phyloP scores from a whole-genome alignment of 1,140 invertebrate species.

The Carcinoscorpius rotundicauda region DNA sequence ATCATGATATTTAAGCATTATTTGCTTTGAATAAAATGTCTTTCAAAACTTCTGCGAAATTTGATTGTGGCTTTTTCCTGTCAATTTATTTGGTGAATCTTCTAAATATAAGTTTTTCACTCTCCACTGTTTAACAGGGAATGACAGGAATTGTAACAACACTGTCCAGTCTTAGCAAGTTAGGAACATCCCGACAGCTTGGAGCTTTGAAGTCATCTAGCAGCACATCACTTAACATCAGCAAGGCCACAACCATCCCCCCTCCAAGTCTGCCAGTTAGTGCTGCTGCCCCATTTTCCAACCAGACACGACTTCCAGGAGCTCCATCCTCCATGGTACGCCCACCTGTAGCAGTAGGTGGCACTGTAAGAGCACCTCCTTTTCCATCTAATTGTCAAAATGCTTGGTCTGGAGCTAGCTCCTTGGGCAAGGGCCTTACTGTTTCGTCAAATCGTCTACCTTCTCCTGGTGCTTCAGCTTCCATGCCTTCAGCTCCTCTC shows the following conservation, averaged over 20 bases:
- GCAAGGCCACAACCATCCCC: constrained; percentile 17
- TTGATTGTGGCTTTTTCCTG: too few relatives aligned
- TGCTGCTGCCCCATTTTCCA: constrained; percentile 21
- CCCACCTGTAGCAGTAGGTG: constrained; percentile 1
- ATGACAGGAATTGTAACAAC: background rate
- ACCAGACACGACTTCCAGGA: constrained; percentile 13
- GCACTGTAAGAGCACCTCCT: constrained; percentile 5
- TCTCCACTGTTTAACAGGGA: too few relatives aligned
- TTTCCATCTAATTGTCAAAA: constrained; percentile 16
- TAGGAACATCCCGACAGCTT: constrained; percentile 3
- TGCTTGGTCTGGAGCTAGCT: constrained; percentile 15
- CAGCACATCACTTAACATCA: constrained; percentile 9
- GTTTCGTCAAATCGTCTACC: constrained; percentile 11
- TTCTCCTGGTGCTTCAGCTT: background rate
- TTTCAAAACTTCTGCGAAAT: too few relatives aligned
- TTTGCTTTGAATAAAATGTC: too few relatives aligned
- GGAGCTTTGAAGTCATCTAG: constrained; percentile 12
- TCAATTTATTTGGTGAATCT: too few relatives aligned
- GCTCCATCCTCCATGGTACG: constrained; percentile 15
- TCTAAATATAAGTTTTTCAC: too few relatives aligned
- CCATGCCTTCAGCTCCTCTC: constrained; percentile 1
- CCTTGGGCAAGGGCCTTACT: constrained; percentile 6
- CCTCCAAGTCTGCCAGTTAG: constrained; percentile 20
- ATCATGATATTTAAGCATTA: too few relatives aligned
- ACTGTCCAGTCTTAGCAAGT: constrained; percentile 9